Base-by-base conservation (phyloP, 2,888 invertebrate genomes). In the Drosophila bunnanda region DNA sequence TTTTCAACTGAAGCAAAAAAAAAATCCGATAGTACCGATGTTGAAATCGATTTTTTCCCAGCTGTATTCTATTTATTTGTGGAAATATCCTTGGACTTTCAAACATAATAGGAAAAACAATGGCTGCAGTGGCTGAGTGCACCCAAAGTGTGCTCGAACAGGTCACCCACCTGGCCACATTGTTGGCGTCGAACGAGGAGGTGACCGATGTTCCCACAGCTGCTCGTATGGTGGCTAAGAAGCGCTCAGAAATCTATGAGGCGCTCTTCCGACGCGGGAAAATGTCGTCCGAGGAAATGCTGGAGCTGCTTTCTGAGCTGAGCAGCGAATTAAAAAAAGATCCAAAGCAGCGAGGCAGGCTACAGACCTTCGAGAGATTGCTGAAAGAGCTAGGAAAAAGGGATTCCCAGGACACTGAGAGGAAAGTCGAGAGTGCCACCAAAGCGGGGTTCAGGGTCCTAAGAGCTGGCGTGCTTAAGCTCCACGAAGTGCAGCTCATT, bases 131-230 rank as follows among this genome's bases (percentile, higher is more conserved):
- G 20, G 46, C 41, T 41, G 57, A 75, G 25, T 50, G 75, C 66
- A 56, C 10, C 25, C 52, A 41, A 39, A 75, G 75, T 30, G 56
- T 71, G 17, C 22, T 39, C 25, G 75, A 53, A 13, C 17, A 53
- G 41, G 75, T 71, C 12, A 74, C 22, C 34, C 39, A 66, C 12
- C 25, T 71, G 46, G 75, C 71, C 30, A 46, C n/a, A 10, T n/a
- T 74, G 52, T 15, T 71, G 52, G 50, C 20, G 13, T 22, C 39
- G 10, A 22, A 56, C 36, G 36, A 39, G 39, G n/a, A 30, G 34
- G n/a, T 13, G 1, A 10, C 39, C 2, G 22, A 39, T n/a, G 2
- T 10, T 0, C 36, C 52, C 28, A 53, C 71, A 71, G 36, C 56
- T 66, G 67, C 48, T 13, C 12, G 34, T 30, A 7, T 10, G 20